Evolutionary conservation across 2,113 vertebrate genomes (phyloP), one percentile per base, ranked within the genome.

Genomic region (Indicator maculatus): DNA sequence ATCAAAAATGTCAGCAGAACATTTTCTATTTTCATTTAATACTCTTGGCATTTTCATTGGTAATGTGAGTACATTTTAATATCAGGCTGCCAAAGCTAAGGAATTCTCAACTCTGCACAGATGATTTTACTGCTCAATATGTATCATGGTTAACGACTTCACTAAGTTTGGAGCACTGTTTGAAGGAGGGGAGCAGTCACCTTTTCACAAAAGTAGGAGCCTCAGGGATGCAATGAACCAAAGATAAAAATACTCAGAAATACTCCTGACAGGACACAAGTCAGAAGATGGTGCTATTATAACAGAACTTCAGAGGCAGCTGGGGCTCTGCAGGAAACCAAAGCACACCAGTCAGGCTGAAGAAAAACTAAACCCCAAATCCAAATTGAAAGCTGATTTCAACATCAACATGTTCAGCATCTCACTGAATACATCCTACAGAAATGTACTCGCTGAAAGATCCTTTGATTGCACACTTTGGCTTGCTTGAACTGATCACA

Each of bases 211-310:
- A 65, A 33, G 6, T 8, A 18, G 30, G 6, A 41, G 39, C 36
- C 20, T 70, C 36, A 63, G 50, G 91, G 31, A 12, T 66, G 13
- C 64, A 86, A 30, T 33, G 45, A 87, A 77, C 14, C 44, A 50
- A 66, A 74, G 58, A 39, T 5, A 78, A 73, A 90, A 91, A 26
- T 24, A 30, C 23, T 72, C 59, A 44, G 53, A 63, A 63, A 11
- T 52, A 28, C 39, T 94, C 31, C 53, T 77, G 53, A 30, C 20
- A 60, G 69, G 45, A 33, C 1, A 0, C 65, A 82, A 83, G 90
- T 94, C 93, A 96, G 93, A 97, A 96, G 92, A 92, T 92, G 90
- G 84, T 94, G 91, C 92, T 96, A 6, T 95, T 94, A 93, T 82
- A 88, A 87, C 33, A 80, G 64, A 79, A 67, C 64, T 87, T 82